These are phyloP conservation scores for Saxicola maurus DNA, from an alignment of 2,797 vertebrate species.

Conservation along the genomic window DNA sequence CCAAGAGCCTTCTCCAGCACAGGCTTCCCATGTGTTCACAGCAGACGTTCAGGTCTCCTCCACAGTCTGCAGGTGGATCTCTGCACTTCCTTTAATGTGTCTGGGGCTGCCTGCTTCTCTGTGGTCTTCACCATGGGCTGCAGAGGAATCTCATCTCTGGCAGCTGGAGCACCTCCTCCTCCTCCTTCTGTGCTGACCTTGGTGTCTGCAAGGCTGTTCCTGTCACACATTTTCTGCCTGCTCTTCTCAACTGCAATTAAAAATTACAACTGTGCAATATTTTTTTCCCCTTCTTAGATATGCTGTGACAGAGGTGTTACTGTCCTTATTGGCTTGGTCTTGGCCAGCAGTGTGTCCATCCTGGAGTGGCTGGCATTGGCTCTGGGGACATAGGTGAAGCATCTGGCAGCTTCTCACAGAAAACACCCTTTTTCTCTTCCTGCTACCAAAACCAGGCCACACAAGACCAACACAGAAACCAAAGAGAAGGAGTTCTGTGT, in stretches of 20 bases:
- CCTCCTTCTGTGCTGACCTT: neutral
- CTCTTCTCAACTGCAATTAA: neutral
- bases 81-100: neutral
- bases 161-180: neutral
- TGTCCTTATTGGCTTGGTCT: neutral
- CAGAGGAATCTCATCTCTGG: neutral
- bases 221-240: neutral
- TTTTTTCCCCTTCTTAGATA: neutral
- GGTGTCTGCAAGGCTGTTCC: neutral
- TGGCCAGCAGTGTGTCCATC: fast-evolving
- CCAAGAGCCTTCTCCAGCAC: neutral
- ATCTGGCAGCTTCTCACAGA: neutral
- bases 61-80: neutral
- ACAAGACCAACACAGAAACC: neutral
- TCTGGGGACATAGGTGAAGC: neutral
- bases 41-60: neutral
- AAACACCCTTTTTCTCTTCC: neutral
- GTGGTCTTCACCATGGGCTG: neutral
- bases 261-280: fast-evolving
- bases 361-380: neutral
- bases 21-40: neutral
- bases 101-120: too few relatives aligned
- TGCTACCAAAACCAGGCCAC: fast-evolving
- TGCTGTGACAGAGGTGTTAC: neutral
- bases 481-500: neutral